These are phyloP conservation scores for Atta colombica DNA, from an alignment of 1,140 invertebrate genomes.

Conservation along the genomic window DNA sequence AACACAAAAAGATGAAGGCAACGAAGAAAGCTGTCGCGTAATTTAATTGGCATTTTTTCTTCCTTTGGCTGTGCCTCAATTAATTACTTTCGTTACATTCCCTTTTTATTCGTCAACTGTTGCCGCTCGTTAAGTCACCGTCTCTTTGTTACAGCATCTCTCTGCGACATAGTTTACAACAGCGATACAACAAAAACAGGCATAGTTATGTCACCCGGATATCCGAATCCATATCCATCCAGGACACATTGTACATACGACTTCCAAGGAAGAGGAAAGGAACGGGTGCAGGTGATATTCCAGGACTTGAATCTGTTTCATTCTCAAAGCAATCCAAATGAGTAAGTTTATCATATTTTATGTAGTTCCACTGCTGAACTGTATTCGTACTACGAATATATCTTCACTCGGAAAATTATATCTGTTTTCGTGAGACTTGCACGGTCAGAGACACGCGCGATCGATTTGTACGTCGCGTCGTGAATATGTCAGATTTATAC, in stretches of 20 bases:
- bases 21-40: slow-evolving; percentile 30
- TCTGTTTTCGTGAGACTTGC: slow-evolving; percentile 49
- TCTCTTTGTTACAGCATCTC: slow-evolving; percentile 89
- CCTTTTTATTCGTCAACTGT: slow-evolving; percentile 31
- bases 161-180: slow-evolving; percentile 92
- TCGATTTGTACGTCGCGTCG: slow-evolving; percentile 40
- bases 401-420: slow-evolving; percentile 47
- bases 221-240: slow-evolving; percentile 91
- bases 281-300: slow-evolving; percentile 92
- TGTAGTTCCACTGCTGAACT: slow-evolving; percentile 53
- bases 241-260: slow-evolving; percentile 93
- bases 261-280: slow-evolving; percentile 93
- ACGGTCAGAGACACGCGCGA: slow-evolving; percentile 32
- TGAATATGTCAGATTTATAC: slow-evolving; percentile 15
- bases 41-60: slow-evolving; percentile 49
- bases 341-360: slow-evolving; percentile 86
- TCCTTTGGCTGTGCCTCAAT: slow-evolving; percentile 54
- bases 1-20: background rate
- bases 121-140: slow-evolving; percentile 1
- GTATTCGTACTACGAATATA: slow-evolving; percentile 42
- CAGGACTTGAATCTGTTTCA: slow-evolving; percentile 91
- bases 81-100: slow-evolving; percentile 59
- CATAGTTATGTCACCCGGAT: slow-evolving; percentile 92
- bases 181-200: slow-evolving; percentile 94
- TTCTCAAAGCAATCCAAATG: slow-evolving; percentile 86